A percentile compares a stretch with the other conserved stretches of the same genome.
Evolutionary conservation across 2,888 invertebrate species (phyloP).

Genomic region (Xanthorhoe designata): DNA sequence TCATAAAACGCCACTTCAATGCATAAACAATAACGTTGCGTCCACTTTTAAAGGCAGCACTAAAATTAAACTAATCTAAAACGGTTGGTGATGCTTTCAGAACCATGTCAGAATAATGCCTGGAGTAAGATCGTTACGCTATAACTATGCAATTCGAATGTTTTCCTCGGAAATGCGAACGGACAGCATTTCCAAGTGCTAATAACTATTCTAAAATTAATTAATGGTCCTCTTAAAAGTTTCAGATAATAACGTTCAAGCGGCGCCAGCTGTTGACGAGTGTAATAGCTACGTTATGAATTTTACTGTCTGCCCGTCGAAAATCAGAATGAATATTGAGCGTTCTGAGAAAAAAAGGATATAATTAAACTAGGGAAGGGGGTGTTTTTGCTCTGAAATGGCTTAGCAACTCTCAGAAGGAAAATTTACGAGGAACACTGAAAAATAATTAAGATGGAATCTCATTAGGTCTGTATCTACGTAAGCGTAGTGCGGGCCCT

Average conservation of each 20-base stretch:
- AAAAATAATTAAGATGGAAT: conserved; percentile 75
- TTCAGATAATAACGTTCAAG: conserved; percentile 70
- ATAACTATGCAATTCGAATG: conserved; percentile 1
- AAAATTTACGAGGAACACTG: conserved; percentile 69
- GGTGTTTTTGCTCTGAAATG: conserved; percentile 70
- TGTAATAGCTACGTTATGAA: conserved; percentile 79
- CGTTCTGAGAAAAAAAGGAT: conserved; percentile 73
- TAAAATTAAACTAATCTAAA: not conserved
- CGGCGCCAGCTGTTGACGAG: conserved; percentile 78
- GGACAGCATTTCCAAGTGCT: conserved; percentile 41
- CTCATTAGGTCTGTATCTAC: conserved; percentile 60
- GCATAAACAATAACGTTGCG: conserved; percentile 57
- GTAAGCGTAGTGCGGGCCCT: conserved; percentile 43
- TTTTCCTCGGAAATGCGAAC: conserved; percentile 8
- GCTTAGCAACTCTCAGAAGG: conserved; percentile 61
- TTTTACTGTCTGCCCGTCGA: conserved; percentile 75
- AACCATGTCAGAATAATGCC: not conserved
- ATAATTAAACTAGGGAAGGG: conserved; percentile 73
- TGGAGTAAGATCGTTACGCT: not conserved
- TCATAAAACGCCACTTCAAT: conserved; percentile 74
- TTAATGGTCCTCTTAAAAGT: conserved; percentile 69
- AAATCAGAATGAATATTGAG: conserved; percentile 79
- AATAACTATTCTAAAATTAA: conserved; percentile 65
- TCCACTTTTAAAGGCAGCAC: not conserved
- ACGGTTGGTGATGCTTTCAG: not conserved